Evolutionary conservation across 2,113 vertebrate species (phyloP).

Genomic region (Bungarus multicinctus): DNA sequence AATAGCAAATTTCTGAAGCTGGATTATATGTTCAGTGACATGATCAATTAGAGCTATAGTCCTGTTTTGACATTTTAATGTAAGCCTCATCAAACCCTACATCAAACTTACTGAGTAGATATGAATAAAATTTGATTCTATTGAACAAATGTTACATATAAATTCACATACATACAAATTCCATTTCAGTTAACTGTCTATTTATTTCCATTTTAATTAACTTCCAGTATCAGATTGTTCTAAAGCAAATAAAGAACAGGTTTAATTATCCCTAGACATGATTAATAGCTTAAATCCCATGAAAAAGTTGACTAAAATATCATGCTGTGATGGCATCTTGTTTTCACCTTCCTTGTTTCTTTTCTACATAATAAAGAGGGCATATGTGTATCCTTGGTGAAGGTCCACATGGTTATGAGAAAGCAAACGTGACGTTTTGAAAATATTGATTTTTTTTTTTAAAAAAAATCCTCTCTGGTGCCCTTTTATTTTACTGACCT

Average conservation of each 20-base stretch:
- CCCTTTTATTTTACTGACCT: background rate
- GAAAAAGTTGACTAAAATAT: background rate
- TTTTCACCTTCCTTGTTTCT: background rate
- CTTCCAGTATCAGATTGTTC: background rate
- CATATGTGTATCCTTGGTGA: background rate
- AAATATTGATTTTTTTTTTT: background rate
- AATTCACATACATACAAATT: background rate
- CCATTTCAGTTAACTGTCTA: background rate
- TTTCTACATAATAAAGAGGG: background rate
- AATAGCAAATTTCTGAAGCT: background rate
- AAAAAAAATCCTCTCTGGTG: background rate
- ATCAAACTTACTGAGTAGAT: background rate
- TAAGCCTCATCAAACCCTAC: background rate
- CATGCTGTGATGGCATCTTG: background rate
- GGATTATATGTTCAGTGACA: background rate
- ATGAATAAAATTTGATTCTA: background rate
- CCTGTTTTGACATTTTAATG: background rate
- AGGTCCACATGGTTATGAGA: background rate
- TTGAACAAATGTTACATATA: background rate
- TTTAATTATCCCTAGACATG: conserved; percentile 3
- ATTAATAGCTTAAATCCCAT: conserved; percentile 11
- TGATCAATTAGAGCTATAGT: background rate
- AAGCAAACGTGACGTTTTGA: background rate
- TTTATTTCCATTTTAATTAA: background rate
- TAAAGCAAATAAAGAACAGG: background rate